These are phyloP conservation scores for Camponotus pennsylvanicus DNA, from an alignment of 1,140 invertebrate species.

Conservation along the genomic window DNA sequence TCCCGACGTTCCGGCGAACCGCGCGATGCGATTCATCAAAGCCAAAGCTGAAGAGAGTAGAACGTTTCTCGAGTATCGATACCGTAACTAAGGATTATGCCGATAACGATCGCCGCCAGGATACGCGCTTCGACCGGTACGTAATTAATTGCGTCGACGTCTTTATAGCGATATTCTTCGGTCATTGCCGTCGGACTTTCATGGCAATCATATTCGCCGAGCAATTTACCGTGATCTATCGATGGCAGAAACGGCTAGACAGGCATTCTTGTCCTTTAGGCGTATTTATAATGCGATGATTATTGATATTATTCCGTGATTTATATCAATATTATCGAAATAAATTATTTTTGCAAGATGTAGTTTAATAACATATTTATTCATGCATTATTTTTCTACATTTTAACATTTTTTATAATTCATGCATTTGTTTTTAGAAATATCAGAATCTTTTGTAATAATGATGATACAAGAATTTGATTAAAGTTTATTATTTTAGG, in stretches of 20 bases:
- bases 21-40: slow-evolving; percentile 58
- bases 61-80: slow-evolving; percentile 47
- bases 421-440: too few relatives aligned
- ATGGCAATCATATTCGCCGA: neutral
- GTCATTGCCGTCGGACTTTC: slow-evolving; percentile 13
- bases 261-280: neutral
- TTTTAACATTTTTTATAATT: neutral
- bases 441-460: too few relatives aligned
- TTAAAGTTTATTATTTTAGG: too few relatives aligned
- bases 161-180: slow-evolving; percentile 35
- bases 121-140: slow-evolving; percentile 12
- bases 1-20: slow-evolving; percentile 47
- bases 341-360: slow-evolving; percentile 5
- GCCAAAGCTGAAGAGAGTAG: slow-evolving; percentile 2
- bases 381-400: neutral
- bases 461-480: too few relatives aligned
- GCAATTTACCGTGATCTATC: slow-evolving; percentile 49
- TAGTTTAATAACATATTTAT: neutral
- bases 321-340: neutral
- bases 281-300: slow-evolving; percentile 17
- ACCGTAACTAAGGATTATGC: slow-evolving; percentile 49
- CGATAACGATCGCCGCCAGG: slow-evolving; percentile 48
- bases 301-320: slow-evolving; percentile 37
- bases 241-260: neutral
- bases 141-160: slow-evolving; percentile 54